A percentile compares a stretch with the other conserved stretches of the same genome.
Evolutionary conservation across 1,140 invertebrate species (phyloP).

Genomic region (Drosophila ogumai): DNA sequence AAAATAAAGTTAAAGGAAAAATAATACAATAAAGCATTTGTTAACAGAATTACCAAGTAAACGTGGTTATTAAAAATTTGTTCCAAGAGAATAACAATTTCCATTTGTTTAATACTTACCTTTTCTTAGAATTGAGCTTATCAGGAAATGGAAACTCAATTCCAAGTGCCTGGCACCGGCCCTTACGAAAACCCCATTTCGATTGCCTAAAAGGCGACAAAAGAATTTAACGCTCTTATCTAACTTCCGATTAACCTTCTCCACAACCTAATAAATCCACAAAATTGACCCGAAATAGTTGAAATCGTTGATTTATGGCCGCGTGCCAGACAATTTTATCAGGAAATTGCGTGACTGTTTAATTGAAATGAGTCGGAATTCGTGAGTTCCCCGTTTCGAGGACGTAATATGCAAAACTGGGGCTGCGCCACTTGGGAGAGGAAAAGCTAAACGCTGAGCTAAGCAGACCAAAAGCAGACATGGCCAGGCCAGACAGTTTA

Average conservation of each 20-base stretch:
- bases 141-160: background rate
- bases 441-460: conserved; percentile 16
- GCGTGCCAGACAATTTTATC: conserved; percentile 66
- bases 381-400: background rate
- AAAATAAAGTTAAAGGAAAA: background rate
- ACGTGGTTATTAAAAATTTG: background rate
- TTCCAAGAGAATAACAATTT: background rate
- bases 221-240: conserved; percentile 37
- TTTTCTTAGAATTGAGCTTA: background rate
- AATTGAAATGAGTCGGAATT: conserved; percentile 64
- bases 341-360: conserved; percentile 78
- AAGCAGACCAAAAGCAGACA: conserved; percentile 28
- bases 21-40: no score
- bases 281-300: conserved; percentile 52
- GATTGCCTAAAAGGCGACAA: conserved; percentile 15
- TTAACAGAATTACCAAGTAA: background rate
- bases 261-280: conserved; percentile 26
- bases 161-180: conserved; percentile 14
- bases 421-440: conserved; percentile 29
- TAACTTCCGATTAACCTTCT: conserved; percentile 32
- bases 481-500: conserved; percentile 44
- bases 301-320: conserved; percentile 67
- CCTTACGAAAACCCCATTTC: background rate
- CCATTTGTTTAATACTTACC: background rate
- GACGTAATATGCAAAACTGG: conserved; percentile 54